Base-by-base conservation (phyloP, 2,888 invertebrate species). In the Caenorhabditis sp. region DNA sequence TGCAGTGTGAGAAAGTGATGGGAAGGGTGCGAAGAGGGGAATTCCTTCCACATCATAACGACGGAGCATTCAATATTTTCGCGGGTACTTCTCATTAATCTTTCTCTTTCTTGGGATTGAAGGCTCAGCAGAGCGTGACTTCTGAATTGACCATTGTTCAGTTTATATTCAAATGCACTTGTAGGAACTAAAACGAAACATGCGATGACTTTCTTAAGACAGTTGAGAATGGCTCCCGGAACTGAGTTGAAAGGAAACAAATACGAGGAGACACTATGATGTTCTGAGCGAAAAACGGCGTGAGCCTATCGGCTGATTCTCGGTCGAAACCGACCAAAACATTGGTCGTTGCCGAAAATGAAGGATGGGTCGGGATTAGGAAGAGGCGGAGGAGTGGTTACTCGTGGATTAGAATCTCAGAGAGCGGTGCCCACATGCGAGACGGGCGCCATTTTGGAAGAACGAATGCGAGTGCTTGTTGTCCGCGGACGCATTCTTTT, bases 351-450 rank as follows among this genome's bases (percentile, higher is more conserved):
- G 9, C 35, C 41, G 68, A 68, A 58, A 59, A 58, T 68, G 68
- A 68, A 35, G 52, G 59, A 68, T 68, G 58, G 39, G 52, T 48
- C 41, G 15, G 59, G 68, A 59, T 59, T 68, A 59, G 59, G 32
- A 27, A 61, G 17, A 32, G 24, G 43, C 32, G 24, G 45, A 59
- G 37, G 35, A 41, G 48, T 55, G 66, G 66, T n/a, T 50, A 9
- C 27, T 39, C 11, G 39, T 13, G 56, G 56, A 58, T 58, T 55
- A 59, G 58, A 53, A 63, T 61, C 62, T 46, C 30, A 9, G 24
- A 24, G 15, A 35, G 26, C 30, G 30, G 26, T 53, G 43, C 45
- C 53, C 17, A 53, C 43, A 55, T 43, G 43, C 41, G 32, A 53
- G 45, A 37, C 9, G 46, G 53, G 53, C 52, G 43, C 35, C 2